Evolutionary conservation across 2,797 vertebrate species (phyloP), one percentile per base, ranked within the genome.

Genomic region (Pelodytes ibericus): DNA sequence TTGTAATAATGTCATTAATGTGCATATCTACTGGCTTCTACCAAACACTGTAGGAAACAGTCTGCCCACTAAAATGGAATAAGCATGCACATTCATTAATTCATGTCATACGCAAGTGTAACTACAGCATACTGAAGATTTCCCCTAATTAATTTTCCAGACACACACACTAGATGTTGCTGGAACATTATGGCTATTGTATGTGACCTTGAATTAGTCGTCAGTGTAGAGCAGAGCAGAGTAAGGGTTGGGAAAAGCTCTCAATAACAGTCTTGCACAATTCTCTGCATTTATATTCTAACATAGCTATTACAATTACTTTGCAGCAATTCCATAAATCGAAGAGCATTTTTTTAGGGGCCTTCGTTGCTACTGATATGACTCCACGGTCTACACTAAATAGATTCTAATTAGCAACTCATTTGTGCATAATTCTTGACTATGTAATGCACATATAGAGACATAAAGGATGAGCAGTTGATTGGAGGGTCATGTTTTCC

Each of bases 61-160:
- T 72, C 61, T 39, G 16, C 44, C 44, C 36, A 13, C 31, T 77
- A 39, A 77, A 71, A 64, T 13, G 30, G 59, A 44, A 36, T 71
- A 64, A 77, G 69, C 24, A 13, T 41, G 58, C 62, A 51, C 62
- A 72, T 72, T 67, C 62, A 78, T 72, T 67, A 62, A 78, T 78
- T 72, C 44, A 62, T 53, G 76, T 24, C 63, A 73, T 20, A 47
- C 47, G 61, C 58, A 79, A 79, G 71, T 74, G 26, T 74, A 69
- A 73, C 64, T 49, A 72, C 71, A 68, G 71, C 57, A 79, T 79
- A 62, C 77, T 41, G 36, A 79, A 69, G 77, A 73, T 33, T 68
- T 62, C 4, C 15, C 44, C 71, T 73, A 79, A 79, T 79, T 79
- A 79, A 79, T 79, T 79, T 79, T 74, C 77, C 49, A 79, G 71